Evolutionary conservation across 2,888 invertebrate species (phyloP).

Genomic region (Phlogophora meticulosa): DNA sequence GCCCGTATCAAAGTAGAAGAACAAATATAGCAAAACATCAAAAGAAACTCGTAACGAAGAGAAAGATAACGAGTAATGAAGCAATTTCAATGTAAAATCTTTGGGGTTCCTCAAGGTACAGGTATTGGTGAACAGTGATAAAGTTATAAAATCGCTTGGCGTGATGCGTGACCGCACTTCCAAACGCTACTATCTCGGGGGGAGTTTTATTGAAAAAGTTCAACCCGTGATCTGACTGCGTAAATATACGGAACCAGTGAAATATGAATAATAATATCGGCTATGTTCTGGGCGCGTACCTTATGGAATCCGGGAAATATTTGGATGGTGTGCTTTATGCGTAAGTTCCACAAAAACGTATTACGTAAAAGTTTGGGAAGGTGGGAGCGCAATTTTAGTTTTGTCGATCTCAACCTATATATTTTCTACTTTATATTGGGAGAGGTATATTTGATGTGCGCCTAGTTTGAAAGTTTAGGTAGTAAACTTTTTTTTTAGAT

Average conservation of each 20-base stretch:
- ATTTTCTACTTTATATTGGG: constrained; percentile 4
- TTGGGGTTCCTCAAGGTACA: constrained; percentile 67
- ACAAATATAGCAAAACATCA: constrained; percentile 55
- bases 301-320: constrained; percentile 68
- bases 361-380: constrained; percentile 45
- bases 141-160: constrained; percentile 89
- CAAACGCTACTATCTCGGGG: constrained; percentile 78
- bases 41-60: constrained; percentile 42
- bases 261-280: constrained; percentile 87
- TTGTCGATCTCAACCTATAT: neutral
- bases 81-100: constrained; percentile 67
- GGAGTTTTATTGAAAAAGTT: constrained; percentile 91
- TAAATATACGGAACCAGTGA: constrained; percentile 77
- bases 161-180: constrained; percentile 87
- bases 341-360: constrained; percentile 50
- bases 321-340: constrained; percentile 68
- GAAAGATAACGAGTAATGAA: constrained; percentile 57
- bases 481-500: constrained; percentile 15
- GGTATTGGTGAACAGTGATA: constrained; percentile 84
- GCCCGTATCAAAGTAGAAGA: constrained; percentile 26
- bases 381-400: neutral
- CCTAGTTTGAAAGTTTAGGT: constrained; percentile 9
- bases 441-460: neutral
- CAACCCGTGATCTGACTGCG: constrained; percentile 86
- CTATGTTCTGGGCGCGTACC: constrained; percentile 68